Percentiles rank a stretch among this genome's conserved stretches.
phyloP scores from a whole-genome alignment of 1,140 invertebrate genomes.

The Diorhabda carinulata region DNA sequence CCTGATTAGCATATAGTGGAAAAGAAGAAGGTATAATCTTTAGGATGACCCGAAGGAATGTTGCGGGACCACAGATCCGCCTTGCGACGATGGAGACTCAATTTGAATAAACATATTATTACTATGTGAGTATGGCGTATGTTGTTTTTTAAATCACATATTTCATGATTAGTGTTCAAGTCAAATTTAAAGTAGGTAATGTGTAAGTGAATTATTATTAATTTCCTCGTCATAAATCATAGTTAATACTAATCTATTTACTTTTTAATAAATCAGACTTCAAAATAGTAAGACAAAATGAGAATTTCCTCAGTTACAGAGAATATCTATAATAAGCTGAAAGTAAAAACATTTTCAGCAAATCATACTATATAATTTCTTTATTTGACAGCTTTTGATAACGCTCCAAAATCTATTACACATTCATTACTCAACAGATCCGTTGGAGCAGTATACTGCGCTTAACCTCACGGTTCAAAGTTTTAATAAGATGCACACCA shows the following conservation, averaged over 20 bases:
- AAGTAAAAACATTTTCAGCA: no score
- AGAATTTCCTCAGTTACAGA: no score
- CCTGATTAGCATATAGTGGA: not conserved
- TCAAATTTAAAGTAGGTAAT: not conserved
- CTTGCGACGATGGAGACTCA: conserved; percentile 8
- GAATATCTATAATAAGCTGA: no score
- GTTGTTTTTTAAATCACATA: not conserved
- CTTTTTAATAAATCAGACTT: not conserved
- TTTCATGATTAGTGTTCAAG: not conserved
- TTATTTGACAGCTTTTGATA: no score
- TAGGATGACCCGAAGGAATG: conserved; percentile 31
- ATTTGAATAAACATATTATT: conserved; percentile 19
- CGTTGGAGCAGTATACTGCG: no score
- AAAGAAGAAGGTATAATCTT: conserved; percentile 24
- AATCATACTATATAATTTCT: no score
- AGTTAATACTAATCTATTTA: not conserved
- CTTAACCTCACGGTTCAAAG: no score
- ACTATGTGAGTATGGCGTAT: conserved; percentile 1
- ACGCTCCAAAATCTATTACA: no score
- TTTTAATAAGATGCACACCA: no score
- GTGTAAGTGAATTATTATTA: conserved; percentile 3
- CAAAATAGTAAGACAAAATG: no score
- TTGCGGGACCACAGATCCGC: conserved; percentile 27
- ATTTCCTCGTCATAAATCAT: not conserved
- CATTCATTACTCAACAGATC: no score